Conservation (phyloP, 2,797 vertebrate genomes). For the Leptatherina wallacei region DNA sequence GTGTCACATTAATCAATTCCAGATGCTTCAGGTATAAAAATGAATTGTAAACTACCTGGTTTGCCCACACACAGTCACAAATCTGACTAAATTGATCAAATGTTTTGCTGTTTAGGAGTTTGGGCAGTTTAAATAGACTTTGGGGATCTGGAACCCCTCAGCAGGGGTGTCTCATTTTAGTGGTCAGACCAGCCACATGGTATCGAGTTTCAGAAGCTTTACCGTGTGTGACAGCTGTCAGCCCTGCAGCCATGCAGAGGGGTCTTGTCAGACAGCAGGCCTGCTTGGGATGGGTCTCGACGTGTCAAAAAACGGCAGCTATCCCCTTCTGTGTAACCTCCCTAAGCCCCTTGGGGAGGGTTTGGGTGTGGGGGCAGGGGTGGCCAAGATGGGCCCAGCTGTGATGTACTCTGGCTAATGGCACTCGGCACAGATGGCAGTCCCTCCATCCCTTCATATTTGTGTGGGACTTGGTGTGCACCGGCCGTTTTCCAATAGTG, state of each 20-base stretch:
- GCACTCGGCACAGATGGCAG: slow-evolving; percentile 67
- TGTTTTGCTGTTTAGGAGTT: background rate
- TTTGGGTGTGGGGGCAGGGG: slow-evolving; percentile 33
- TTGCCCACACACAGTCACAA: slow-evolving; percentile 3
- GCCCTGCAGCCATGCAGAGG: slow-evolving; percentile 49
- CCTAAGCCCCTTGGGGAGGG: slow-evolving; percentile 25
- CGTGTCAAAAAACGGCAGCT: slow-evolving; percentile 57
- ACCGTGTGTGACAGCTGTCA: slow-evolving; percentile 68
- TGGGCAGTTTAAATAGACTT: slow-evolving; percentile 28
- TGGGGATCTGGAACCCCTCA: slow-evolving; percentile 28
- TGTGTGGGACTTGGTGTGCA: slow-evolving; percentile 7
- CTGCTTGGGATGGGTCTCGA: slow-evolving; percentile 36
- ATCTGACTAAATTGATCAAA: background rate
- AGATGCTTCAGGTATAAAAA: background rate
- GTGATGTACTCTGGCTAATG: slow-evolving; percentile 67
- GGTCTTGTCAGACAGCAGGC: slow-evolving; percentile 36
- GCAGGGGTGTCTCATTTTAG: slow-evolving; percentile 50
- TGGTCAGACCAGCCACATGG: slow-evolving; percentile 43
- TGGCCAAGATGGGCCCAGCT: slow-evolving; percentile 65
- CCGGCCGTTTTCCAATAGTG: slow-evolving; percentile 47
- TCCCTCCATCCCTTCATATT: slow-evolving; percentile 21
- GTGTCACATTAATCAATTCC: background rate
- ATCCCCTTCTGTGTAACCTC: slow-evolving; percentile 57
- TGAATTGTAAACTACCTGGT: background rate
- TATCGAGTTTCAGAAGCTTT: slow-evolving; percentile 66